Base-by-base conservation (phyloP, 2,888 invertebrate genomes). In the Eupithecia tripunctaria region DNA sequence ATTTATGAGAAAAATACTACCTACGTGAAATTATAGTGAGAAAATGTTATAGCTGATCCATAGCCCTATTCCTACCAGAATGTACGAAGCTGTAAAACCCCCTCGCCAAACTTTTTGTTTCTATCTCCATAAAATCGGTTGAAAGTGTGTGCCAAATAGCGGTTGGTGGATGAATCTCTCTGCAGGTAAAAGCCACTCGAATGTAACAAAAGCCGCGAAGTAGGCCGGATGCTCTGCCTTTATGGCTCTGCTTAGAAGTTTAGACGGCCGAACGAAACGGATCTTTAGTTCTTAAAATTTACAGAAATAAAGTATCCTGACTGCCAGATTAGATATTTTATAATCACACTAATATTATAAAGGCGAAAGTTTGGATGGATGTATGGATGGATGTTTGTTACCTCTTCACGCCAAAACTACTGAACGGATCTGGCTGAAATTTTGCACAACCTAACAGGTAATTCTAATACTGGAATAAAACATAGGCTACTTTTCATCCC, bases 121-220 rank as follows among this genome's bases (percentile, higher is more conserved):
- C 32, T n/a, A 63, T 63, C 62, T 63, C 62, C 62, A 63, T 63
- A 63, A 63, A 32, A 63, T 43, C 41, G 36, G 69, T 70, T 65
- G 25, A 36, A 65, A 64, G 29, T 68, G 47, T 29, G 65, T 56
- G 21, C 36, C 29, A 63, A 63, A 32, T 32, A 63, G 32, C 29
- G 62, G 32, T 15, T 27, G 60, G 3, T 63, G 62, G 32, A 36
- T 38, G 38, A 64, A 64, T 64, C 64, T 38, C 60, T 60, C 21
- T 79, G 82, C 88, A 89, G 87, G 89, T 88, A 88, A 89, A 91
- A 88, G 88, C 83, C 86, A 87, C 89, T 89, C 87, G 82, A 81
- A 82, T 79, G 75, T 67, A 77, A 89, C 89, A 90, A 90, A 89
- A 88, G 87, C 81, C 81, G 82, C 84, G 85, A 91, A 90, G 81